These are phyloP conservation scores for Meriones unguiculatus DNA, from an alignment of 2,113 vertebrate species.

Conservation along the genomic window DNA sequence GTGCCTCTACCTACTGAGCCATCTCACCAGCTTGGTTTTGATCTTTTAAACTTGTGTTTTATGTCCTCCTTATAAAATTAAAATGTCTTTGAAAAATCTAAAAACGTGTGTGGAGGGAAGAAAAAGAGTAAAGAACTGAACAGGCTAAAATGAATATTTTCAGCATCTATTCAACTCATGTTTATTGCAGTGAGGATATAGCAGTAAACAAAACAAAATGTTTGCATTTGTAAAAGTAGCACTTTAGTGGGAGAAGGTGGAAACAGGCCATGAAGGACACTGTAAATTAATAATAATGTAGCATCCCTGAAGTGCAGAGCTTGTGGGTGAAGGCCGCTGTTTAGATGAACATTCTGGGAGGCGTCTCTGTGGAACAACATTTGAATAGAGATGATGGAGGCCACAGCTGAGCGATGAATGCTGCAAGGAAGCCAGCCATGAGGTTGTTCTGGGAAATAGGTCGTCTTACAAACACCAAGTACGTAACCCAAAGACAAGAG, in stretches of 20 bases:
- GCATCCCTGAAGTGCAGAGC: neutral
- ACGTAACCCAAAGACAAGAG: neutral
- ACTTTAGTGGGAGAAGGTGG: neutral
- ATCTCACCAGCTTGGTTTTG: neutral
- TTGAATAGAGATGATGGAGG: neutral
- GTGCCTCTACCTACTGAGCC: neutral
- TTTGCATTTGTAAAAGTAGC: neutral
- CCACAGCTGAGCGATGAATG: neutral
- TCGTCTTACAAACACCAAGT: neutral
- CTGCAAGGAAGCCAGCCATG: neutral
- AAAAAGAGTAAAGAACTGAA: neutral
- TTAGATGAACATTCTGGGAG: neutral
- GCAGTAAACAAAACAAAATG: neutral
- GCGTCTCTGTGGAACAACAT: neutral
- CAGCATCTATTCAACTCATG: neutral
- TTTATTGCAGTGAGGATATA: neutral
- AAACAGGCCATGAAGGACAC: neutral
- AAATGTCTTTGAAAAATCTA: neutral
- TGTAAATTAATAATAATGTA: neutral
- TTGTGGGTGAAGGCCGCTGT: neutral
- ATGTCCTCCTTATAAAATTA: slow-evolving; percentile 22
- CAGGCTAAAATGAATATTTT: neutral
- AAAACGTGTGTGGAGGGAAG: neutral
- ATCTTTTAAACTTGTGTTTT: slow-evolving; percentile 3
- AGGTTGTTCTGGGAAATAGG: neutral